Evolutionary conservation across 2,113 vertebrate species (phyloP).

Genomic region (Vidua macroura): DNA sequence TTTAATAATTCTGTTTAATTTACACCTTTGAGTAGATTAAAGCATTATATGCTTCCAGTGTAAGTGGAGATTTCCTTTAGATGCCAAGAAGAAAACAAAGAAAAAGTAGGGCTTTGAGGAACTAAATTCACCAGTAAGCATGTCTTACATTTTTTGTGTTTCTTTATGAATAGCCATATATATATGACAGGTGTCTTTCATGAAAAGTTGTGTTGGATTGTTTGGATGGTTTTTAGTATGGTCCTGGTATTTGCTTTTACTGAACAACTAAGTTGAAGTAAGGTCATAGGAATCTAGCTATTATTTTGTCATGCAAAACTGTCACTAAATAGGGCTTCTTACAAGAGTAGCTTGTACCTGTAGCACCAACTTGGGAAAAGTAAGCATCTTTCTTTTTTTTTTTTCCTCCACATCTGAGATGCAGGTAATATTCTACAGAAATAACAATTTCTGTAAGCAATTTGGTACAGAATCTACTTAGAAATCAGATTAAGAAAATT

Average conservation of each 20-base stretch:
- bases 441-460: neutral
- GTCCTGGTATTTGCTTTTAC: neutral
- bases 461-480: neutral
- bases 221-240: neutral
- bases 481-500: neutral
- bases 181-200: neutral
- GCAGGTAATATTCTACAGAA: neutral
- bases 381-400: neutral
- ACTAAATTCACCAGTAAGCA: neutral
- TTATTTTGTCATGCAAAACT: neutral
- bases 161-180: neutral
- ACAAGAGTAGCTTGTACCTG: neutral
- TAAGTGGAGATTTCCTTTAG: neutral
- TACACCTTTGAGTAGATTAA: neutral
- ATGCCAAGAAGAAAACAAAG: neutral
- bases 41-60: neutral
- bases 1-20: neutral
- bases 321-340: neutral
- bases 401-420: neutral
- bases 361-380: neutral
- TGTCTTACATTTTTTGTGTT: neutral
- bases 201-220: neutral
- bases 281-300: neutral
- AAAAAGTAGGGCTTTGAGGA: neutral
- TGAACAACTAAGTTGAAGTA: neutral